These are phyloP conservation scores for Pammene aurita DNA, from an alignment of 2,888 invertebrate genomes.

Conservation along the genomic window DNA sequence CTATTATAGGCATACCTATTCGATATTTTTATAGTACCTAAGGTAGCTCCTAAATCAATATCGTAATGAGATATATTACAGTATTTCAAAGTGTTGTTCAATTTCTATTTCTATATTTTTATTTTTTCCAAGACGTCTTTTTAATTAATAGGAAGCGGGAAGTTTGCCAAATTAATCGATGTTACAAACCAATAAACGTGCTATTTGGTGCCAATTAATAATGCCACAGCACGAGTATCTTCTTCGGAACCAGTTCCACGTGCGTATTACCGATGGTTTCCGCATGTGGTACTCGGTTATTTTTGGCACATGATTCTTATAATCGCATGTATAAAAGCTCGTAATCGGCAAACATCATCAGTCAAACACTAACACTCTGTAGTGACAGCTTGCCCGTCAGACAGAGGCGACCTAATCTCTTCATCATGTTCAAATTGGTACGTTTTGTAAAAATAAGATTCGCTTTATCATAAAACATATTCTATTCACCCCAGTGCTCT, in stretches of 20 bases:
- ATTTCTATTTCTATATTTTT: too few relatives aligned
- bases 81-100: too few relatives aligned
- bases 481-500: background rate
- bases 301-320: constrained; percentile 38
- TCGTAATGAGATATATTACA: too few relatives aligned
- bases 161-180: constrained; percentile 17
- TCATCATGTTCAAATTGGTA: constrained; percentile 75
- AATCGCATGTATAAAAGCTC: constrained; percentile 48
- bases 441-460: constrained; percentile 42
- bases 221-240: constrained; percentile 14
- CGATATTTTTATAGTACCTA: too few relatives aligned
- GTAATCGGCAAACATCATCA: constrained; percentile 56
- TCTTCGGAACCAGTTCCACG: constrained; percentile 27
- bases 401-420: constrained; percentile 44
- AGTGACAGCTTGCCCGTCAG: constrained; percentile 54
- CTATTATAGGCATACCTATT: too few relatives aligned
- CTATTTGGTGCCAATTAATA: constrained; percentile 19
- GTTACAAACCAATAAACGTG: constrained; percentile 10
- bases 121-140: background rate
- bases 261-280: constrained; percentile 26
- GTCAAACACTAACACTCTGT: constrained; percentile 58
- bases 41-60: too few relatives aligned
- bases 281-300: constrained; percentile 14
- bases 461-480: constrained; percentile 19
- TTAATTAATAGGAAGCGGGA: constrained; percentile 2